phyloP scores from a whole-genome alignment of 2,113 vertebrate species.

The Chionomys nivalis region DNA sequence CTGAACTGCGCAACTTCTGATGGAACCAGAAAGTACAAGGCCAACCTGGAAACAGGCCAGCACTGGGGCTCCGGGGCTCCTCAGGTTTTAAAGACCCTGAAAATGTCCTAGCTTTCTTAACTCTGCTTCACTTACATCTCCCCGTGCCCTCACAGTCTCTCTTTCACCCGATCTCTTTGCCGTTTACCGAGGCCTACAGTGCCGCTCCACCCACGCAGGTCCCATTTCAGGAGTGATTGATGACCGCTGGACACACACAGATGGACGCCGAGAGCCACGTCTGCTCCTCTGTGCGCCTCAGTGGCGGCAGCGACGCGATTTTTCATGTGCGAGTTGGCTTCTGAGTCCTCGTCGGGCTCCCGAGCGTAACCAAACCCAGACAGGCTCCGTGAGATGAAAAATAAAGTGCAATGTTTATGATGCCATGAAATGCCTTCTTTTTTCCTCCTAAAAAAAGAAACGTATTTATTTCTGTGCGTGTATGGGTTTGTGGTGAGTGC shows the following conservation, averaged over 20 bases:
- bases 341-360: constrained; percentile 3
- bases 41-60: not conserved
- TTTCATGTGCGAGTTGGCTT: constrained; percentile 61
- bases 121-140: not conserved
- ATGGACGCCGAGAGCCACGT: constrained; percentile 43
- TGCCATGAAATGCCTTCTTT: constrained; percentile 32
- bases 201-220: constrained; percentile 15
- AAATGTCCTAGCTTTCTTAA: not conserved
- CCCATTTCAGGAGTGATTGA: constrained; percentile 64
- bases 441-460: constrained; percentile 62
- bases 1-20: not conserved
- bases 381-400: constrained; percentile 63
- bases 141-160: fast-evolving
- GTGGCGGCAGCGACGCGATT: constrained; percentile 42
- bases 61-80: not conserved
- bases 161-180: constrained; percentile 56
- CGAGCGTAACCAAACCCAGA: constrained; percentile 31
- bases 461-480: constrained; percentile 58
- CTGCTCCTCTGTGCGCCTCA: not conserved
- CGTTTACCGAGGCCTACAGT: constrained; percentile 1
- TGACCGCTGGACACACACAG: constrained; percentile 43
- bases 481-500: constrained; percentile 53
- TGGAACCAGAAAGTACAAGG: not conserved
- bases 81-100: constrained; percentile 21
- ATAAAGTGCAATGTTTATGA: constrained; percentile 64